Conservation (phyloP, 2,888 invertebrate genomes). For the Drosophila ezoana region DNA sequence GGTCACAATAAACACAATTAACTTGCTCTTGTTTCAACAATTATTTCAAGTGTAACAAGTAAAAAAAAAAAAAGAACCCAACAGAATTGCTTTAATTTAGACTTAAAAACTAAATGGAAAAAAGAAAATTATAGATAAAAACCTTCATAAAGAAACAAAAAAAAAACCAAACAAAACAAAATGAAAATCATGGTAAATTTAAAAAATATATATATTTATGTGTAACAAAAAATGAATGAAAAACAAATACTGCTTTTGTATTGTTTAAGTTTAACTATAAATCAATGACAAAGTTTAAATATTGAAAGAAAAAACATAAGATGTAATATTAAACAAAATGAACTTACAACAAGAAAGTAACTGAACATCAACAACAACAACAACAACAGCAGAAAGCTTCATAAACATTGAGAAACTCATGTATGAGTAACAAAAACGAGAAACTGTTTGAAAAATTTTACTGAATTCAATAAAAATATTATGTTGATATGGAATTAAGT, state of each 20-base stretch:
- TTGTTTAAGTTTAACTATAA: conserved; percentile 83
- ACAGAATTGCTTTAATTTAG: conserved; percentile 83
- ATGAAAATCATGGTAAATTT: conserved; percentile 70
- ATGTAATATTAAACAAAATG: conserved; percentile 62
- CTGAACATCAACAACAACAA: conserved; percentile 61
- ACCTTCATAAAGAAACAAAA: conserved; percentile 34
- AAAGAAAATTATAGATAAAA: conserved; percentile 48
- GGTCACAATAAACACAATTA: conserved; percentile 39
- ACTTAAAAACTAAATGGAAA: conserved; percentile 58
- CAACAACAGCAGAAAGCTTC: conserved; percentile 59
- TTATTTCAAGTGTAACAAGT: conserved; percentile 47
- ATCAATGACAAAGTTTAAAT: conserved; percentile 67
- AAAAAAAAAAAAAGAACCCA: conserved; percentile 33
- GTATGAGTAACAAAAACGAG: conserved; percentile 73
- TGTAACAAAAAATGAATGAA: conserved; percentile 68
- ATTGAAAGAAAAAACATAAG: conserved; percentile 53
- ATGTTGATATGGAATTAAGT: conserved; percentile 84
- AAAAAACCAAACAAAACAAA: conserved; percentile 43
- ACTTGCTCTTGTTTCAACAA: conserved; percentile 40
- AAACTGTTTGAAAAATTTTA: conserved; percentile 83
- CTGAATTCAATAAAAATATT: conserved; percentile 84
- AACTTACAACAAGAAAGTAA: conserved; percentile 56
- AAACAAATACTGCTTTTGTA: conserved; percentile 83
- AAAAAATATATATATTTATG: conserved; percentile 58
- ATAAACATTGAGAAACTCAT: conserved; percentile 64